Evolutionary conservation across 1,140 invertebrate genomes (phyloP).

Genomic region (Drosophila dunni): DNA sequence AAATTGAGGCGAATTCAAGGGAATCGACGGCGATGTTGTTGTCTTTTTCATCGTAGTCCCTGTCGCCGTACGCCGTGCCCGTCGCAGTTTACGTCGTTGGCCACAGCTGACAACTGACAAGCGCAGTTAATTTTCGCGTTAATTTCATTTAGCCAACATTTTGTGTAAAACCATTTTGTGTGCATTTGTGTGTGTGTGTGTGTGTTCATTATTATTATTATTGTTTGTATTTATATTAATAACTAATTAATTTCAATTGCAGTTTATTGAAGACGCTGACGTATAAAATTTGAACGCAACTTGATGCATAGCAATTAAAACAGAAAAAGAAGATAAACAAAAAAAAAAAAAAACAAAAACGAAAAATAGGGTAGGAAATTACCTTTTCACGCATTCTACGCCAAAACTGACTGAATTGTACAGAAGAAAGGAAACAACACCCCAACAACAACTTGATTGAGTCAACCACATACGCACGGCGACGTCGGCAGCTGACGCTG

Average conservation of each 20-base stretch:
- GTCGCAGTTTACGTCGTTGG: not conserved
- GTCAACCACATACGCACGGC: slow-evolving; percentile 37
- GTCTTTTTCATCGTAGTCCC: slow-evolving; percentile 13
- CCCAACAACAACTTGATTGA: slow-evolving; percentile 33
- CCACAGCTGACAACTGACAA: slow-evolving; percentile 42
- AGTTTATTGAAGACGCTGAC: slow-evolving; percentile 59
- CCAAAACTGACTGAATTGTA: slow-evolving; percentile 24
- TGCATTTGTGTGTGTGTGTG: not conserved
- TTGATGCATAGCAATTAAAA: slow-evolving; percentile 41
- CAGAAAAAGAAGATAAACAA: too few relatives aligned
- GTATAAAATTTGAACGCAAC: slow-evolving; percentile 39
- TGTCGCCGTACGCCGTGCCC: slow-evolving; percentile 7
- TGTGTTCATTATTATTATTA: not conserved
- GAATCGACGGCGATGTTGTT: slow-evolving; percentile 14
- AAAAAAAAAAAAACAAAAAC: too few relatives aligned
- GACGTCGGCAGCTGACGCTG: slow-evolving; percentile 41
- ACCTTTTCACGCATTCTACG: slow-evolving; percentile 12
- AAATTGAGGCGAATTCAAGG: slow-evolving; percentile 30
- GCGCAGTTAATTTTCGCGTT: slow-evolving; percentile 29
- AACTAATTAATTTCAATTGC: slow-evolving; percentile 25
- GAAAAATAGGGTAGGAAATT: not conserved
- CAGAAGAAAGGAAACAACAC: slow-evolving; percentile 24
- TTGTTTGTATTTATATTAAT: slow-evolving; percentile 3
- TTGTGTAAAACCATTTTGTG: not conserved
- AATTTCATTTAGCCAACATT: slow-evolving; percentile 17